These are phyloP conservation scores for Fulmarus glacialis DNA, from an alignment of 2,113 vertebrate species.

Conservation along the genomic window DNA sequence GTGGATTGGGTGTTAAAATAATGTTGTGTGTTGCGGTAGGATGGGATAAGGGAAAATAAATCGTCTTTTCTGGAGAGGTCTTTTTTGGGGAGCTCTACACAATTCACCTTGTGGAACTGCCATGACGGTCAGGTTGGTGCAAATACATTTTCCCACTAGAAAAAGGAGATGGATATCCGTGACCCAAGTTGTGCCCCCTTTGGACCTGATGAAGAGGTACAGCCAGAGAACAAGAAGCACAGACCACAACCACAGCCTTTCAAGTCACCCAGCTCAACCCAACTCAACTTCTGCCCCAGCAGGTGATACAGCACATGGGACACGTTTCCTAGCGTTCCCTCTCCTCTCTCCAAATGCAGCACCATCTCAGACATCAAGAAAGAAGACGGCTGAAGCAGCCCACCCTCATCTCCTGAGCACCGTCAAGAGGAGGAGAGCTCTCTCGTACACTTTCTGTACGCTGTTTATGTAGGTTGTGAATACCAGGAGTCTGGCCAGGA, in stretches of 20 bases:
- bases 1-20: not conserved
- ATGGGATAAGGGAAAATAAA: not conserved
- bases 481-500: not conserved
- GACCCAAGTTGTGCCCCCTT: not conserved
- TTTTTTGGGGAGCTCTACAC: not conserved
- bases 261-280: not conserved
- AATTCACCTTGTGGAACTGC: fast-evolving
- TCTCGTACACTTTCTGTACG: fast-evolving
- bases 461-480: not conserved
- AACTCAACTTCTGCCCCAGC: not conserved
- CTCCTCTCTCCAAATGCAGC: not conserved
- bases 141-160: not conserved
- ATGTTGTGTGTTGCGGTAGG: not conserved
- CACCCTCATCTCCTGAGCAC: not conserved
- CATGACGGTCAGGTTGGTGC: fast-evolving
- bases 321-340: fast-evolving
- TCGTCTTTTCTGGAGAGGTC: not conserved
- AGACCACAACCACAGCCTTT: not conserved
- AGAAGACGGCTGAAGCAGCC: not conserved
- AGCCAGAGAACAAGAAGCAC: not conserved
- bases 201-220: not conserved
- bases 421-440: not conserved
- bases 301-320: not conserved
- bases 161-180: fast-evolving
- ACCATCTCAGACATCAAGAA: not conserved